Evolutionary conservation across 2,888 invertebrate genomes (phyloP), one percentile per base, ranked within the genome.

Genomic region (Stramonita haemastoma): DNA sequence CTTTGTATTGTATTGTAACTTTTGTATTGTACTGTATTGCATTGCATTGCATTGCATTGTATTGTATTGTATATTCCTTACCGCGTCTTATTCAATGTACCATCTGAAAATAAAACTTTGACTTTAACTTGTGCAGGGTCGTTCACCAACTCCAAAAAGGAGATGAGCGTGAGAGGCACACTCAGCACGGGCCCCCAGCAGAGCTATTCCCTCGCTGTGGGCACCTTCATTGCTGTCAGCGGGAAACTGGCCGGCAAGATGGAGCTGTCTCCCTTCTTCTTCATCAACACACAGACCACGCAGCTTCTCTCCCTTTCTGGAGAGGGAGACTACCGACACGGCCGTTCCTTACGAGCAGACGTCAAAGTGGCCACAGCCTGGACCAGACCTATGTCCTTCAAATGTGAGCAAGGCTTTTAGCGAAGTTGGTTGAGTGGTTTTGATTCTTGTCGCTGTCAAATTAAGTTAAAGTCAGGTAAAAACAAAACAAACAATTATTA

Each of bases 91-190:
- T n/a, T 46, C 46, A 46, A 46, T 46, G 46, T 5, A 46, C 46
- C 46, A 46, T 46, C 46, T 46, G 46, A 8, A 46, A 46, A 5
- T 66, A 66, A 66, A 17, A 26, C 66, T 22, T 66, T 66, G 26
- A 66, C 26, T 17, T 66, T 26, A 4, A 26, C n/a, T 66, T 29
- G 90, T 91, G 15, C 88, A 94, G 94, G 91, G n/a, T 88, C 92
- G 15, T 70, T 93, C 19, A 90, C 92, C 66, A 93, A 93, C 91
- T 92, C 92, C 15, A 90, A 91, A 46, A 91, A 89, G 8, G 90
- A 91, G 85, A 89, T 92, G 89, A 93, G 94, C 66, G 77, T 91
- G 0, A 91, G 90, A 36, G 91, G 89, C 8, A 92, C 91, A 22
- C 85, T 93, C 32, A 92, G 46, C 15, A n/a, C 90, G 70, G 91